Evolutionary conservation across 2,888 invertebrate species (phyloP).

Genomic region (Rhagonycha fulva): DNA sequence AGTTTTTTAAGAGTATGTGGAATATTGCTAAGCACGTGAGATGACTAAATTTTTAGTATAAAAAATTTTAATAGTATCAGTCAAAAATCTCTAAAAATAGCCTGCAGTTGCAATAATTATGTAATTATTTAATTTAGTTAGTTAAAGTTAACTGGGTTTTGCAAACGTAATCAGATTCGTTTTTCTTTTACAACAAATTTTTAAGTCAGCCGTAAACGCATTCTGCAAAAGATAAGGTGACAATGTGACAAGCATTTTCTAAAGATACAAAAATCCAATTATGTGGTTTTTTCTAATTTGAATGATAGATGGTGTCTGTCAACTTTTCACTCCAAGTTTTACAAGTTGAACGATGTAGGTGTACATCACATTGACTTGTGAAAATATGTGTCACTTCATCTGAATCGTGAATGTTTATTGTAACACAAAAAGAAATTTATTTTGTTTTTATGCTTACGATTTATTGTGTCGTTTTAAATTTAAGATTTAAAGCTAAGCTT

Average conservation of each 20-base stretch:
- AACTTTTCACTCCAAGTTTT: constrained; percentile 10
- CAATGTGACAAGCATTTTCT: constrained; percentile 17
- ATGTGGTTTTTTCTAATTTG: constrained; percentile 18
- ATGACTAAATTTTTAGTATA: no score
- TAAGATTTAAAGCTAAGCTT: no score
- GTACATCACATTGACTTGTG: background rate
- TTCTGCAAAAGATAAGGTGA: constrained; percentile 15
- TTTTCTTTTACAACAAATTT: background rate
- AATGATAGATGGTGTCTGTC: constrained; percentile 18
- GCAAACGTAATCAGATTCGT: background rate
- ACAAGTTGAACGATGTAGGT: background rate
- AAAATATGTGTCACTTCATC: background rate
- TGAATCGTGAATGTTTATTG: background rate
- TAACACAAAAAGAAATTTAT: no score
- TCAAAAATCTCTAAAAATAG: no score
- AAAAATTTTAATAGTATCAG: no score
- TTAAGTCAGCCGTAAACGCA: constrained; percentile 18
- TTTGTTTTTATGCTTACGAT: no score
- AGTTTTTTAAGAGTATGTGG: no score
- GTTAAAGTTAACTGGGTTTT: background rate
- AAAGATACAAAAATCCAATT: constrained; percentile 19
- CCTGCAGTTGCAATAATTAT: no score
- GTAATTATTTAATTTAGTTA: background rate
- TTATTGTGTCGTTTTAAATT: background rate
- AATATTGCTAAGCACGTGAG: no score